Conservation (phyloP, 2,888 invertebrate species). For the Chloroclystis v-ata region DNA sequence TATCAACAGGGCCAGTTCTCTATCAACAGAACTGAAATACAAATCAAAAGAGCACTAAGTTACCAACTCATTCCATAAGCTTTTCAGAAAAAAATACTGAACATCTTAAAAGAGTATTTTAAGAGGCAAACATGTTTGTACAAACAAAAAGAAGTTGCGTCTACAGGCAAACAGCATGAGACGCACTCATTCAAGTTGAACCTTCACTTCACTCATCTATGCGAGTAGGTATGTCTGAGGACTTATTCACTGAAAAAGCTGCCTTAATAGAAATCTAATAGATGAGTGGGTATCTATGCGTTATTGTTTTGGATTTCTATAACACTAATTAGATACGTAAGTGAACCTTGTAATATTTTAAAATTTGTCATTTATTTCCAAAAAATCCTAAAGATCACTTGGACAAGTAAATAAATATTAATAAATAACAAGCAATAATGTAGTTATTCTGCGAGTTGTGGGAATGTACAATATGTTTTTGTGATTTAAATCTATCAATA, state of each 20-base stretch:
- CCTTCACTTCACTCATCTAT: conserved; percentile 45
- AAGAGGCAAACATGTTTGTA: conserved; percentile 53
- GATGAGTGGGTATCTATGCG: too few relatives aligned
- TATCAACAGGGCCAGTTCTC: conserved; percentile 30
- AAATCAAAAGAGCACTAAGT: conserved; percentile 57
- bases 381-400: too few relatives aligned
- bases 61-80: conserved; percentile 49
- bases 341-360: too few relatives aligned
- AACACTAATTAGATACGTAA: too few relatives aligned
- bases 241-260: conserved; percentile 10
- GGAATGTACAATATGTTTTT: too few relatives aligned
- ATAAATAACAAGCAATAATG: too few relatives aligned
- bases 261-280: neutral
- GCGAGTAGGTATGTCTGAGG: conserved; percentile 18
- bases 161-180: conserved; percentile 58
- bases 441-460: too few relatives aligned
- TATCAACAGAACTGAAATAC: conserved; percentile 32
- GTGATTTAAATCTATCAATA: too few relatives aligned
- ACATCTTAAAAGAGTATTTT: conserved; percentile 54
- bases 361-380: too few relatives aligned
- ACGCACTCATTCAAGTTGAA: conserved; percentile 71
- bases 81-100: conserved; percentile 44
- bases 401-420: too few relatives aligned
- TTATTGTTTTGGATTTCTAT: neutral
- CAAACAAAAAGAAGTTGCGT: conserved; percentile 62